phyloP scores from a whole-genome alignment of 2,797 vertebrate species.

The Chromis chromis region DNA sequence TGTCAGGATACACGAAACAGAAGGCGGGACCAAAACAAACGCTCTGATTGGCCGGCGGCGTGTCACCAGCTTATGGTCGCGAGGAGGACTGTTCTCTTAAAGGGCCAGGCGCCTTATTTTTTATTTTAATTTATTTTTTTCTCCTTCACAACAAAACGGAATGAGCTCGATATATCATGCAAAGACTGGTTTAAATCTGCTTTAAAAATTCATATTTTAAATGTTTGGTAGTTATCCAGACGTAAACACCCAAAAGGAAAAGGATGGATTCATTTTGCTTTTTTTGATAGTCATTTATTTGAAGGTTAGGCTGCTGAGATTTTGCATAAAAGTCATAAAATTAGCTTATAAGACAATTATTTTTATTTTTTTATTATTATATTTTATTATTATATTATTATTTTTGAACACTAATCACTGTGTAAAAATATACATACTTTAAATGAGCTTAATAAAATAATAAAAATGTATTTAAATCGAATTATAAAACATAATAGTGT shows the following conservation, averaged over 20 bases:
- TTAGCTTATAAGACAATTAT: too few species aligned
- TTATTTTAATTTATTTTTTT: background rate
- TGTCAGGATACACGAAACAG: conserved; percentile 77
- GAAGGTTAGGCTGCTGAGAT: background rate
- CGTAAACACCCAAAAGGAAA: background rate
- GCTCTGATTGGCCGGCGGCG: conserved; percentile 71
- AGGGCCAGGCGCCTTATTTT: conserved; percentile 56
- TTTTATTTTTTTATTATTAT: too few species aligned
- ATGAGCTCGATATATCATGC: conserved; percentile 27
- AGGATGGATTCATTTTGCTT: background rate
- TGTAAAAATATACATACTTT: too few species aligned
- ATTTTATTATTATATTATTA: too few species aligned
- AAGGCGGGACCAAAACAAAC: conserved; percentile 86
- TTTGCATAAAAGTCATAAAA: too few species aligned
- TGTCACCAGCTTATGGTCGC: conserved; percentile 72
- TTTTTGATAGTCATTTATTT: background rate
- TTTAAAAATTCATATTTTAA: background rate
- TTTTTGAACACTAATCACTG: background rate
- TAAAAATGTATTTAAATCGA: too few species aligned
- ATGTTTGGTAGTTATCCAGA: background rate
- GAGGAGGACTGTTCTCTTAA: conserved; percentile 70
- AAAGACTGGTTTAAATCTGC: background rate
- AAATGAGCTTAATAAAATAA: too few species aligned
- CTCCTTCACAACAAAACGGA: conserved; percentile 46
- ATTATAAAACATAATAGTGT: too few species aligned